Conservation (phyloP, 1,140 invertebrate species). For the Trypoxylus dichotomus region DNA sequence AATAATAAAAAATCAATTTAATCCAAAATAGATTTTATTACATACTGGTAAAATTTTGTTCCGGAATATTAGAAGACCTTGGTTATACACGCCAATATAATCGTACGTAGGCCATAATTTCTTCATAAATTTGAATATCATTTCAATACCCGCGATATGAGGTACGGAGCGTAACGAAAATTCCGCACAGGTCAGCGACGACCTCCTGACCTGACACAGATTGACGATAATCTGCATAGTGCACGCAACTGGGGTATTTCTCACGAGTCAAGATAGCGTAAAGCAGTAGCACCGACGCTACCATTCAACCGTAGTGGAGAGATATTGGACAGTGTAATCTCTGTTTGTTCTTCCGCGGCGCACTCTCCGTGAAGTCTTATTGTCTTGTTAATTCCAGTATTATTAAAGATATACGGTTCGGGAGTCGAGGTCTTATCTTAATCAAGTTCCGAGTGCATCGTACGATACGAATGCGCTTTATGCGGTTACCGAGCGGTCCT, state of each 20-base stretch:
- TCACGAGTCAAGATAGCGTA: background rate
- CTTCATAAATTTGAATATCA: background rate
- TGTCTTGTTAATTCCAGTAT: constrained; percentile 19
- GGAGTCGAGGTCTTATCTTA: background rate
- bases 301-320: background rate
- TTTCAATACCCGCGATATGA: background rate
- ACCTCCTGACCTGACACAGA: constrained; percentile 13
- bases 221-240: constrained; percentile 14
- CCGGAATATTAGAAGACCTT: too few species aligned
- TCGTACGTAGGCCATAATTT: background rate
- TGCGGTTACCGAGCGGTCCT: background rate
- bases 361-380: background rate
- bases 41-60: too few species aligned
- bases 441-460: background rate
- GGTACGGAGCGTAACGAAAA: background rate
- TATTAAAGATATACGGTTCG: constrained; percentile 6
- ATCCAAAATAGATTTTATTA: too few species aligned
- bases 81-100: too few species aligned
- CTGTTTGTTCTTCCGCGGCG: background rate
- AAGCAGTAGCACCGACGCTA: background rate
- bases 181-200: background rate
- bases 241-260: constrained; percentile 7
- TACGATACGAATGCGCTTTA: background rate
- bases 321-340: constrained; percentile 19
- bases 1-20: too few species aligned